Percentiles rank a stretch among this genome's conserved stretches.
phyloP scores from a whole-genome alignment of 92 coral and sea anemone genomes.

The Palythoa heliodiscus region DNA sequence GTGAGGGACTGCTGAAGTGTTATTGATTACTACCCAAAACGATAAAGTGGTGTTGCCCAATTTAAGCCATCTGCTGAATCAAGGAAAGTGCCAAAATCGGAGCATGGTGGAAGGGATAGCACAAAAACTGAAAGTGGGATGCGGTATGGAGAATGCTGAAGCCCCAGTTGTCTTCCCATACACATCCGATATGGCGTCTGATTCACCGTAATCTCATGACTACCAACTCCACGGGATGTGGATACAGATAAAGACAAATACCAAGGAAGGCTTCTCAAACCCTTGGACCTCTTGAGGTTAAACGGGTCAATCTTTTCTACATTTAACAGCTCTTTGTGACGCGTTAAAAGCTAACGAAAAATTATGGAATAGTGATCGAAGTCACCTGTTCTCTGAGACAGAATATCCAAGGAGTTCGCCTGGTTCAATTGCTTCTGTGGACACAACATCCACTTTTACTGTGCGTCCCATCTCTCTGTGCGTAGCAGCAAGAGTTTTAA shows the following conservation, averaged over 20 bases:
- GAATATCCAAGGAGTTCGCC: constrained; percentile 84
- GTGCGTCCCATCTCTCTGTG: constrained; percentile 97
- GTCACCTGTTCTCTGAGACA: constrained; percentile 77
- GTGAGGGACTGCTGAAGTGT: too few species aligned
- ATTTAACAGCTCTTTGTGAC: background rate
- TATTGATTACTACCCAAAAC: too few species aligned
- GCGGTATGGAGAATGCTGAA: too few species aligned
- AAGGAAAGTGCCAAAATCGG: too few species aligned
- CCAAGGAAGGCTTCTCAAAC: too few species aligned
- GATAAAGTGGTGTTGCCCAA: too few species aligned
- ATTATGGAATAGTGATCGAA: background rate
- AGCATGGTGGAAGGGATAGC: too few species aligned
- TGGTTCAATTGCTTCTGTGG: constrained; percentile 90
- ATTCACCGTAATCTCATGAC: background rate
- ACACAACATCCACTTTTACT: constrained; percentile 83
- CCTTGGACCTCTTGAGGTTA: background rate
- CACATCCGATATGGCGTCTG: background rate
- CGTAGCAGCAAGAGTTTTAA: constrained; percentile 91
- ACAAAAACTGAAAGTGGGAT: too few species aligned
- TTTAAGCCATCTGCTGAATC: too few species aligned
- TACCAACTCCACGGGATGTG: background rate
- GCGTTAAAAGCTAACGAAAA: background rate
- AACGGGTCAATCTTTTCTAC: background rate
- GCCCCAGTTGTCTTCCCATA: too few species aligned
- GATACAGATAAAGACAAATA: too few species aligned